Base-by-base conservation (phyloP, 2,888 invertebrate genomes). In the Prenolepis imparis region DNA sequence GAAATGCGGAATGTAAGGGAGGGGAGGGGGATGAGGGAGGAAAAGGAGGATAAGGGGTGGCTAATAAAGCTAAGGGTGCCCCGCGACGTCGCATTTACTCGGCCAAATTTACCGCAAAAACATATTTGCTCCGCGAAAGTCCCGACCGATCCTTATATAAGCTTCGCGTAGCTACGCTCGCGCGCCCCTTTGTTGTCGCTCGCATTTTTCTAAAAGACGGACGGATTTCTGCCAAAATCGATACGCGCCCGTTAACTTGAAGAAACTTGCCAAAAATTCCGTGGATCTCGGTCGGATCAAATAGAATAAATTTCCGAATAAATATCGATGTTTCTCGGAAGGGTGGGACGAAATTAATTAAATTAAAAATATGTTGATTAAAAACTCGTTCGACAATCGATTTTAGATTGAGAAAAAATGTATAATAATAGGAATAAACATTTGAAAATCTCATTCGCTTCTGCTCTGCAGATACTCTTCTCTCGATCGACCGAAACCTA, bases 71-170 rank as follows among this genome's bases (percentile, higher is more conserved):
- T 83, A 85, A 86, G 90, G 85, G 86, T 85, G 75, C 82, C 81
- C 59, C 59, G 83, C 86, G 88, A 87, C 75, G 57, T 83, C 86
- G 75, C 88, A 80, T 89, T 88, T 87, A 85, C 84, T 83, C 84
- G 90, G 86, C 83, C 89, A 83, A 86, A 83, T 86, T 86, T 72
- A 44, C 74, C 41, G 67, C 52, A 48, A 83, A 84, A 82, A 86
- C 70, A 82, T 84, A 84, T 84, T 75, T 82, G 78, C 78, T 59
- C 18, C 59, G 78, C 12, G 44, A 78, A 78, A 70, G 70, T 59
- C 57, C 59, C 78, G 77, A 12, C 39, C 68, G 70, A 78, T 78
- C 18, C 21, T 78, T 32, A 28, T 28, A 3, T 28, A 12, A 78
- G 21, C 44, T 55, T 39, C 39, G 3, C 52, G 21, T 66, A 36